Evolutionary conservation across 2,888 invertebrate genomes (phyloP), one percentile per base, ranked within the genome.

Genomic region (Zaprionus obscuricornis): DNA sequence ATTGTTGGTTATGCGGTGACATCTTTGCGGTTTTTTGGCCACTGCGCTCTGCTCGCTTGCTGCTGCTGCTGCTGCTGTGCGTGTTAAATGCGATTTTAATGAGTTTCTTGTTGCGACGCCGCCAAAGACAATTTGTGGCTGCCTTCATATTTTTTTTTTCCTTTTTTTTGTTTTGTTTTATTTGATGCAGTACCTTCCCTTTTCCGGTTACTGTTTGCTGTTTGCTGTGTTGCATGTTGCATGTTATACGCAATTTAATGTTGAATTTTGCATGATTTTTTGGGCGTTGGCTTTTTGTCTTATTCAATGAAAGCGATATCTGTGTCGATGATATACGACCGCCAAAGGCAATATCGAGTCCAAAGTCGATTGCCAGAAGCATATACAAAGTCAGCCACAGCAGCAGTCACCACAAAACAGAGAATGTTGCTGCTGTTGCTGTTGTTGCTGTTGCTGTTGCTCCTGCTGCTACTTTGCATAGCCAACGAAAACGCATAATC

Each of bases 401-500:
- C n/a, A n/a, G n/a, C n/a, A n/a, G n/a, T n/a, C n/a, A n/a, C n/a
- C n/a, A n/a, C n/a, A n/a, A n/a, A n/a, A n/a, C n/a, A n/a, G n/a
- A n/a, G n/a, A n/a, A n/a, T n/a, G n/a, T n/a, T n/a, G n/a, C n/a
- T n/a, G n/a, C n/a, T n/a, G n/a, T 13, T 31, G 31, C 14, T 26
- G 17, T 6, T 13, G 13, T 5, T 18, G 7, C 14, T 31, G 8
- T 17, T 34, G 11, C 5, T 34, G 1, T 34, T 16, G 8, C 11
- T 5, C 11, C 13, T 34, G 11, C 50, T 54, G 34, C 50, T 39
- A 22, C 13, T 69, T 65, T 70, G 74, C 70, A 74, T 74, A 67
- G 66, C 51, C 56, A 59, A 68, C 64, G 42, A 37, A n/a, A n/a
- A 78, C 67, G 83, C 83, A 84, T 84, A 77, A 81, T 76, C 85